Evolutionary conservation across 2,888 invertebrate genomes (phyloP), one percentile per base, ranked within the genome.

Genomic region (Xanthostigma xanthostigma): DNA sequence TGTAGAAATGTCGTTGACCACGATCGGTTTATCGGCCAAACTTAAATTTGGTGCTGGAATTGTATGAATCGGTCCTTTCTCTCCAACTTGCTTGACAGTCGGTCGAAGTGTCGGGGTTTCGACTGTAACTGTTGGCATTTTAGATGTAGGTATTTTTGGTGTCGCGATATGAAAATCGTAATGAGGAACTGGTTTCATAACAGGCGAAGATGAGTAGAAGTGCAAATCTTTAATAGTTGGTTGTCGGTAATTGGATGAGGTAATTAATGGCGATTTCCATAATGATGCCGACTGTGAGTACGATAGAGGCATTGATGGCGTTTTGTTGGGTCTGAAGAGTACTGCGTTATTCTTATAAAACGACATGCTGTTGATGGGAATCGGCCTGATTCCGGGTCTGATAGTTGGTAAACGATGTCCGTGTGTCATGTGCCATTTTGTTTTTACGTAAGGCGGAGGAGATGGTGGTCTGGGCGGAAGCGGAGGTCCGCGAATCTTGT

Each of bases 31-130:
- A 61, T 80, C 79, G 1, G 78, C 74, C 8, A 76, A 72, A 55
- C 81, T 80, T 45, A 89, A 70, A 69, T 88, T 87, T 9, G 89
- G 89, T 27, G 89, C 88, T 60, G 87, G 87, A 54, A 89, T 86
- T 9, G 88, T 87, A 66, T 87, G 87, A 61, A 89, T 88, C 2
- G 87, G 87, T 56, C 84, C 85, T 61, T 76, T 74, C 49, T 68
- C 67, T 9, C 64, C 68, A 40, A 65, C 54, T 57, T 67, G 67
- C 49, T 67, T 64, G 33, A 68, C 66, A 8, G 50, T 51, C 66
- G 50, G 2, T n/a, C 13, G 13, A 47, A 63, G 61, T 3, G 56
- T 53, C 41, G 59, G 60, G 4, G 57, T 58, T 11, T 54, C 54
- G n/a, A 44, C 41, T 49, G 47, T 46, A 27, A 38, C 44, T 14